Percentiles rank a stretch among this genome's conserved stretches.
These are phyloP conservation scores for Gadopsis bispinosus DNA, from an alignment of 2,797 vertebrate species.

Conservation along the genomic window DNA sequence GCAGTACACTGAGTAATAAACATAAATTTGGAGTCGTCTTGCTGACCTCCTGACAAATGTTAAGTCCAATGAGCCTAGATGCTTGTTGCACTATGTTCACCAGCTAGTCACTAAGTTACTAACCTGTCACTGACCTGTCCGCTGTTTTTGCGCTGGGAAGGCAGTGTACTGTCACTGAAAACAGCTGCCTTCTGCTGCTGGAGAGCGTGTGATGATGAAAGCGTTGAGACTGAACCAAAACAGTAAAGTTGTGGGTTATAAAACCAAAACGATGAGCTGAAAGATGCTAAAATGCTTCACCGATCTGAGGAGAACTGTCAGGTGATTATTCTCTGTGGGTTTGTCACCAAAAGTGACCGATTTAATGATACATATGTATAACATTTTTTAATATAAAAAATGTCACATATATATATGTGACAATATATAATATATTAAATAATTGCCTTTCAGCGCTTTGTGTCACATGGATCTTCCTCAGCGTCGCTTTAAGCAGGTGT, in stretches of 20 bases:
- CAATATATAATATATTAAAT: too few species aligned
- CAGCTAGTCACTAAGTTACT: neutral
- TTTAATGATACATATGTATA: neutral
- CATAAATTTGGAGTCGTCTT: neutral
- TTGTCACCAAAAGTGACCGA: neutral
- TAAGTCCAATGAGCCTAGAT: neutral
- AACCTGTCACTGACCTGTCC: neutral
- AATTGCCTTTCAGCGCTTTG: neutral
- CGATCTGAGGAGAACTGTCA: neutral
- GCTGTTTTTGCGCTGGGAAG: neutral
- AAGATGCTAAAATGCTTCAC: neutral
- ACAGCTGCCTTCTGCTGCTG: neutral
- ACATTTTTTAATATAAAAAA: neutral
- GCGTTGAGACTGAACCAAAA: neutral
- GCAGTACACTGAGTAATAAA: neutral
- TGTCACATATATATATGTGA: too few species aligned
- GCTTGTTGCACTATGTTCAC: neutral
- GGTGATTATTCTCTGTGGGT: neutral
- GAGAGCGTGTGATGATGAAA: neutral
- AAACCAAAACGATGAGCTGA: neutral
- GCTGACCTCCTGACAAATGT: neutral
- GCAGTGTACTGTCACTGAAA: neutral
- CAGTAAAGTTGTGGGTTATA: neutral
- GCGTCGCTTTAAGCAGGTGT: constrained; percentile 8
- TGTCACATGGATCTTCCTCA: neutral